A percentile compares a stretch with the other conserved stretches of the same genome.
These are phyloP conservation scores for Amphimedon queenslandica DNA, from an alignment of 37 sponge, comb jelly and placozoan species.

Conservation along the genomic window DNA sequence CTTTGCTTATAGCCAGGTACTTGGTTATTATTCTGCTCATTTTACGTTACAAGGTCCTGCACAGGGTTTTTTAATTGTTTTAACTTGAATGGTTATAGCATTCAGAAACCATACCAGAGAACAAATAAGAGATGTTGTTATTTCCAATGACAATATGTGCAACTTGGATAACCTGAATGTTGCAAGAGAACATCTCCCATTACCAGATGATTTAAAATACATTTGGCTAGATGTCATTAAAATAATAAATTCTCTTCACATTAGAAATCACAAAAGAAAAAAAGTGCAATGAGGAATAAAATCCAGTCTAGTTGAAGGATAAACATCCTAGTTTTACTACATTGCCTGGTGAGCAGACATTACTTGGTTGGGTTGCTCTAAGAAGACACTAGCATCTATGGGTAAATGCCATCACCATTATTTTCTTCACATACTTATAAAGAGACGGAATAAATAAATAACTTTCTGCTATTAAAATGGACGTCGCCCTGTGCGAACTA, in stretches of 20 bases:
- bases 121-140: neutral
- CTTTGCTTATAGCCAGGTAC: no score
- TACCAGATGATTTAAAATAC: neutral
- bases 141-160: conserved; percentile 17
- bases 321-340: neutral
- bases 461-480: neutral
- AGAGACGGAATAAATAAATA: conserved; percentile 6
- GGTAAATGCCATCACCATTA: conserved; percentile 34
- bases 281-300: conserved; percentile 8
- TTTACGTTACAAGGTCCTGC: conserved; percentile 14
- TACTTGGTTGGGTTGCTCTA: conserved; percentile 40
- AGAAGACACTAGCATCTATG: conserved; percentile 31
- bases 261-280: conserved; percentile 1
- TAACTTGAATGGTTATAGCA: conserved; percentile 11
- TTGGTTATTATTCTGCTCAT: neutral
- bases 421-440: conserved; percentile 26
- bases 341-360: conserved; percentile 40
- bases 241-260: neutral
- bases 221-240: conserved; percentile 14
- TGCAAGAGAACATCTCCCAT: neutral
- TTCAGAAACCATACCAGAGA: neutral
- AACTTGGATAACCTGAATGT: neutral
- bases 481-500: neutral
- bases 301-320: conserved; percentile 4
- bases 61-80: conserved; percentile 3